Evolutionary conservation across 2,113 vertebrate species (phyloP).

Genomic region (Prunella himalayana): DNA sequence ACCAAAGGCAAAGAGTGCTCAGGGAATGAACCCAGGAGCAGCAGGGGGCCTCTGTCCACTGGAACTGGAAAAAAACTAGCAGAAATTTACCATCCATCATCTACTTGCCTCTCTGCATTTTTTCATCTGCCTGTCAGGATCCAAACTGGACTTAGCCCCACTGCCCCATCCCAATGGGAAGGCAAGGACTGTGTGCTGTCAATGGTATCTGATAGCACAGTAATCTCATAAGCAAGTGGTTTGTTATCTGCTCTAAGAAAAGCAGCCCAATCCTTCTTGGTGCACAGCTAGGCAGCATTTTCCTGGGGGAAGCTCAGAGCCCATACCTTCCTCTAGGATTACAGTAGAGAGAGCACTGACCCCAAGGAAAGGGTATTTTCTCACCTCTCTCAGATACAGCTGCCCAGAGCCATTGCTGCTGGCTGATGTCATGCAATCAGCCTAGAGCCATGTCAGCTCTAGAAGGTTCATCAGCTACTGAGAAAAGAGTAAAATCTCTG

Average conservation of each 20-base stretch:
- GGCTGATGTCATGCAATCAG: not conserved
- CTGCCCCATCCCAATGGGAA: not conserved
- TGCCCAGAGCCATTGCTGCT: not conserved
- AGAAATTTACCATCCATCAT: not conserved
- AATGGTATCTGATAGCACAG: not conserved
- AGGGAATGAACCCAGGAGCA: not conserved
- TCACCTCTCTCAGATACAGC: not conserved
- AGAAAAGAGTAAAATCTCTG: not conserved
- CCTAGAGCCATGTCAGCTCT: not conserved
- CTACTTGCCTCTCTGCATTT: not conserved
- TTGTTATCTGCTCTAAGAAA: not conserved
- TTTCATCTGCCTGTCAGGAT: not conserved
- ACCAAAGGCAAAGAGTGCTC: not conserved
- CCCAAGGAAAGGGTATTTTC: not conserved
- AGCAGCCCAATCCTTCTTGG: not conserved
- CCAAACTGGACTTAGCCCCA: not conserved
- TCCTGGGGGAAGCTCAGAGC: not conserved
- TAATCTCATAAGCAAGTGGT: not conserved
- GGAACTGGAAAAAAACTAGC: not conserved
- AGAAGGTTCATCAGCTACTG: not conserved
- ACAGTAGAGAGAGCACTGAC: not conserved
- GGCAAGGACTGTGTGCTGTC: not conserved
- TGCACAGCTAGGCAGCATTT: not conserved
- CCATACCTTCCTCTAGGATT: not conserved
- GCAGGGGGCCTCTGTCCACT: not conserved